phyloP scores from a whole-genome alignment of 1,140 invertebrate genomes.

The Linepithema humile region DNA sequence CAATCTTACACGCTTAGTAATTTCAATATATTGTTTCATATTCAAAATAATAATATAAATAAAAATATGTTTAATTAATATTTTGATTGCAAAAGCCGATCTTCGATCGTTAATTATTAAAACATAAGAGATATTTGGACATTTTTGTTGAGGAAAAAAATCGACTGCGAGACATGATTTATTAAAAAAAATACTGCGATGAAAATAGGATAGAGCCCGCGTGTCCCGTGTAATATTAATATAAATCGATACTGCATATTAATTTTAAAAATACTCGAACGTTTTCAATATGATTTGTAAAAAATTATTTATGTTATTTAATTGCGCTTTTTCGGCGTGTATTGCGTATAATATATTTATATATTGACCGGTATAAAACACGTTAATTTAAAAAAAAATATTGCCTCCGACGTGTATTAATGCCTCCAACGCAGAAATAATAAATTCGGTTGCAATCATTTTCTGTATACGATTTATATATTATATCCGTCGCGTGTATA shows the following conservation, averaged over 20 bases:
- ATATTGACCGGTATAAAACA: slow-evolving; percentile 14
- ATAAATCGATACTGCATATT: slow-evolving; percentile 31
- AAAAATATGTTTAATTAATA: too few species aligned
- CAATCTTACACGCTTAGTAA: neutral
- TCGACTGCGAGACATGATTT: neutral
- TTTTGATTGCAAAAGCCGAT: too few species aligned
- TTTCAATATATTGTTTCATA: too few species aligned
- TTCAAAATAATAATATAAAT: too few species aligned
- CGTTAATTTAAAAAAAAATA: slow-evolving; percentile 49
- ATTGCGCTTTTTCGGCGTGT: slow-evolving; percentile 40
- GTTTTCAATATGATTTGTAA: slow-evolving; percentile 14
- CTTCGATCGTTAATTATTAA: neutral
- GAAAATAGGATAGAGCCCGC: too few species aligned
- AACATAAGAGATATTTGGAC: neutral
- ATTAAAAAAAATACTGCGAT: neutral
- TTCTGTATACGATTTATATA: neutral
- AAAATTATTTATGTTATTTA: slow-evolving; percentile 50
- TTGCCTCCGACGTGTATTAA: slow-evolving; percentile 15
- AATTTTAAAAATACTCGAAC: slow-evolving; percentile 31
- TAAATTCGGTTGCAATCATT: slow-evolving; percentile 51
- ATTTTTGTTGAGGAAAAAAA: neutral
- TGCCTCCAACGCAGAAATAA: slow-evolving; percentile 40
- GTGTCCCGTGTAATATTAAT: slow-evolving; percentile 28
- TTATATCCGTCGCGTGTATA: neutral
- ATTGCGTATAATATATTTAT: slow-evolving; percentile 32